Evolutionary conservation across 2,113 vertebrate genomes (phyloP), one percentile per base, ranked within the genome.

Genomic region (Marcusenius ussheri): DNA sequence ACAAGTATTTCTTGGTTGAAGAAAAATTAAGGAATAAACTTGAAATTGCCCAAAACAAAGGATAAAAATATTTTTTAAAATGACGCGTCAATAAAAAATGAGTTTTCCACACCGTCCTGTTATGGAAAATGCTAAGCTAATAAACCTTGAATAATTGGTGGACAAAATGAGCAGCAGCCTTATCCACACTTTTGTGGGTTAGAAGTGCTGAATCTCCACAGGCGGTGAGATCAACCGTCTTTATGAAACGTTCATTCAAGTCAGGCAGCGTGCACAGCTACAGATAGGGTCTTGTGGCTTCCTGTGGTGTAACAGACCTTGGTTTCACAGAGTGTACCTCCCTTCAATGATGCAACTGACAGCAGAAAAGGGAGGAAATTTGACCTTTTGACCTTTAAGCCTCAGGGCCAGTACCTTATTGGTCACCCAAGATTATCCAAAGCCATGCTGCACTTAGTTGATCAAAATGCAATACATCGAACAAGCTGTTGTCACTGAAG

Each of bases 201-300:
- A 8, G 11, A 42, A 19, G 35, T 42, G 17, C 17, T 17, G 74
- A 80, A 42, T 35, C 31, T 80, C 74, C 74, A 80, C 35, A 39
- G 74, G 17, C 35, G 17, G 15, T 7, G 74, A 80, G 31, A 19
- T 80, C 74, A 39, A 39, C 74, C 8, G 13, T 42, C 74, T 80
- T 77, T n/a, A 77, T 47, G 21, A n/a, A 45, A 47, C 3, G 88
- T 46, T 19, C 27, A 31, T 35, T n/a, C 46, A 39, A 21, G 49
- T 51, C 31, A 21, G 27, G 62, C 66, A 77, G 15, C 10, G 47
- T 51, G 27, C 66, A 31, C 35, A 74, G 27, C 66, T 77, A 50
- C 35, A 93, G 95, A 94, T 93, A 94, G 93, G 74, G 90, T 70
- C 47, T 89, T 58, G 77, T 91, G 90, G 92, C 92, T 94, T 95